Evolutionary conservation across 1,140 invertebrate genomes (phyloP).

Genomic region (Bombus ignitus): DNA sequence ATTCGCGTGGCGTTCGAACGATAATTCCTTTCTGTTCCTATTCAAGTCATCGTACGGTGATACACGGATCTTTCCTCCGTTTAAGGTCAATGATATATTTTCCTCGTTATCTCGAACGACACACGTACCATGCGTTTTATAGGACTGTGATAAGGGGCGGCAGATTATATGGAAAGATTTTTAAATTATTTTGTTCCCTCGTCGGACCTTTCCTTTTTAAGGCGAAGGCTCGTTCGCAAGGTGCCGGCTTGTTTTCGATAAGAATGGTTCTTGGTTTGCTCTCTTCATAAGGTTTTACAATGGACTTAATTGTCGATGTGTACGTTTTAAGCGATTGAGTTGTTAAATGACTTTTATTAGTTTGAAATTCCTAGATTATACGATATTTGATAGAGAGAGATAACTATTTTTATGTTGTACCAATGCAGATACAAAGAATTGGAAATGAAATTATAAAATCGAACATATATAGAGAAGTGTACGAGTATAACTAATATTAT

Average conservation of each 20-base stretch:
- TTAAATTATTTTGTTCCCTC: conserved; percentile 1
- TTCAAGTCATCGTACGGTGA: not conserved
- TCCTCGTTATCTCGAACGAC: conserved; percentile 10
- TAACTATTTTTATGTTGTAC: no score
- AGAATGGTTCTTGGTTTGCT: conserved; percentile 6
- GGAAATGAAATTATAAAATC: no score
- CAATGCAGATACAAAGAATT: no score
- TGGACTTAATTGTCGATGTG: conserved; percentile 8
- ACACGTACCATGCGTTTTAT: not conserved
- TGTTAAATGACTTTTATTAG: not conserved
- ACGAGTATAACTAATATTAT: no score
- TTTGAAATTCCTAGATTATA: not conserved
- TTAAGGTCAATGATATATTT: conserved; percentile 7
- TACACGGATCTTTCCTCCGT: not conserved
- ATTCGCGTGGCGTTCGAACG: not conserved
- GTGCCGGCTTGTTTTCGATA: conserved; percentile 7
- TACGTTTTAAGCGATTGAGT: not conserved
- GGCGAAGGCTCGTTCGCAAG: not conserved
- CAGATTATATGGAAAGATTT: conserved; percentile 26
- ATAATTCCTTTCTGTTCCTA: not conserved
- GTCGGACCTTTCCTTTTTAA: not conserved
- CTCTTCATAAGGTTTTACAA: not conserved
- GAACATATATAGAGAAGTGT: no score
- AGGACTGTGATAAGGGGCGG: conserved; percentile 1
- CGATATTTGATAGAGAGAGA: no score